Base-by-base conservation (phyloP, 2,888 invertebrate genomes). In the Synanthedon myopaeformis region DNA sequence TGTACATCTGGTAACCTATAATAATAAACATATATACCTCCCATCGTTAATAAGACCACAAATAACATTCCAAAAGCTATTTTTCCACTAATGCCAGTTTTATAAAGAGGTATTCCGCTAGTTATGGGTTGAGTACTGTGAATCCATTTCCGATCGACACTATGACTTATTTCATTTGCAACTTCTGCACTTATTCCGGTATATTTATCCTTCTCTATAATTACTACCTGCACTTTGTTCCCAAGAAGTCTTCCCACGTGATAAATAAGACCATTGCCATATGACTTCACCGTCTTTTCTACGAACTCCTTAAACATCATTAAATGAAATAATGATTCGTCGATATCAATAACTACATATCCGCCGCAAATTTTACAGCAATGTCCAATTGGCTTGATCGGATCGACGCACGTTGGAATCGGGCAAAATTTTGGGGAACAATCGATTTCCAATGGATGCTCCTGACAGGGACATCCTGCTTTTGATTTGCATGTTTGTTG, bases 291-390 rank as follows among this genome's bases (percentile, higher is more conserved):
- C 3, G 62, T 63, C 54, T 65, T 60, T 1, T 70, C 67, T 1
- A 84, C 76, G 0, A 74, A 64, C 49, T 77, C 68, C 51, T 67
- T 67, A 41, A 85, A 82, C 0, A 58, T 54, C 41, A 62, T 62
- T 56, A 77, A 69, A 49, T 78, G 72, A 51, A 83, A 85, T 10
- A 2, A 10, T 41, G 63, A 69, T 55, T 74, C 65, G 50, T 74
- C 71, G 0, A 76, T 58, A 49, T 77, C 63, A 52, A 83, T 77
- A 0, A 65, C 56, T 13, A 85, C 58, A 11, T 66, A 67, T 3
- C 84, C 86, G 0, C 86, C 86, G 52, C 86, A 86, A 50, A 85
- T 74, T 53, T 77, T 74, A 53, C 86, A 86, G 57, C 86, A 86
- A 59, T 80, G 81, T 1, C 86, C 86, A 0, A 61, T 53, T 5